Evolutionary conservation across 2,113 vertebrate species (phyloP).

Genomic region (Callospermophilus lateralis): DNA sequence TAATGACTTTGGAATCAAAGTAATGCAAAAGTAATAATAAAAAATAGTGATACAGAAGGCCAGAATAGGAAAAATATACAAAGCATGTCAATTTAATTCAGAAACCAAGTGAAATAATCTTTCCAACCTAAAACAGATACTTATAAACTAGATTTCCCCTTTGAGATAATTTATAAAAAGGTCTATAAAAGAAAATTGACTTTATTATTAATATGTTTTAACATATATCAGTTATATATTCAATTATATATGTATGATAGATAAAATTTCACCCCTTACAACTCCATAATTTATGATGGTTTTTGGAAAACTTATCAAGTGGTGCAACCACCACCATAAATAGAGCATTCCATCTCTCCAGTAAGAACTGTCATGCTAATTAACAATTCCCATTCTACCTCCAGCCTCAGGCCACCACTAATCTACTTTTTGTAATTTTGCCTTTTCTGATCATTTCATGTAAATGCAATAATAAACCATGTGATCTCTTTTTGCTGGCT

Average conservation of each 20-base stretch:
- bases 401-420: neutral
- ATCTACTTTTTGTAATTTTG: neutral
- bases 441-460: neutral
- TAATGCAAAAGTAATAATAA: neutral
- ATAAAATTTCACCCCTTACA: too few relatives aligned
- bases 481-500: neutral
- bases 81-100: neutral
- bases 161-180: neutral
- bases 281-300: too few relatives aligned
- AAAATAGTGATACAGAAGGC: neutral
- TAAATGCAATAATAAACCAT: neutral
- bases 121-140: neutral
- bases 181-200: neutral
- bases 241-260: too few relatives aligned
- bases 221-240: too few relatives aligned
- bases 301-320: too few relatives aligned
- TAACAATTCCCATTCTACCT: neutral
- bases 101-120: neutral
- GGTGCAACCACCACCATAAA: too few relatives aligned
- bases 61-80: neutral
- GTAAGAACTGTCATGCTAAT: neutral
- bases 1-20: neutral
- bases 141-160: neutral
- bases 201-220: too few relatives aligned
- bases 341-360: neutral